Conservation (phyloP, 2,113 vertebrate species). For the Lipophrys pholis region DNA sequence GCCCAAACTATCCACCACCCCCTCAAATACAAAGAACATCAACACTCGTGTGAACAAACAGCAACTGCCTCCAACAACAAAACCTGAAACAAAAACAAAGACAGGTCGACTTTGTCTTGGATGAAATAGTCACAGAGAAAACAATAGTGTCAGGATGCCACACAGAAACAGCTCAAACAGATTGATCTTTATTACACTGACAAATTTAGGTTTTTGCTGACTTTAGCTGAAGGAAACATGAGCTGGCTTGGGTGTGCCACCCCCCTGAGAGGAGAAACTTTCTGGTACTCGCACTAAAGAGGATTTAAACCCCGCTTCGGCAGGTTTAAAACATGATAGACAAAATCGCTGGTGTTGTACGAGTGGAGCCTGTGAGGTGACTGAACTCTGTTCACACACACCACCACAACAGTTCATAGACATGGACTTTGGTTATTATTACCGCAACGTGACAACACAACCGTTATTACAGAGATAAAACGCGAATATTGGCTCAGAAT, state of each 20-base stretch:
- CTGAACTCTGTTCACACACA: background rate
- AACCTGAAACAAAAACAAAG: too few relatives aligned
- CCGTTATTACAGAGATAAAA: background rate
- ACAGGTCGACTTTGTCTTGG: too few relatives aligned
- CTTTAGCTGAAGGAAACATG: constrained; percentile 12
- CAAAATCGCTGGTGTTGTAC: background rate
- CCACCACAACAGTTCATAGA: background rate
- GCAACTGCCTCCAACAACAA: too few relatives aligned
- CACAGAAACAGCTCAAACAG: too few relatives aligned
- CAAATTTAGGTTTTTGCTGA: constrained; percentile 3
- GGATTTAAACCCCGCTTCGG: too few relatives aligned
- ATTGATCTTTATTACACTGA: constrained; percentile 31
- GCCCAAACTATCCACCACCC: background rate
- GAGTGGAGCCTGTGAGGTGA: background rate
- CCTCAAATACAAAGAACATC: constrained; percentile 10
- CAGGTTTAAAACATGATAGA: too few relatives aligned
- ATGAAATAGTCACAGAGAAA: too few relatives aligned
- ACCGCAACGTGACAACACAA: background rate
- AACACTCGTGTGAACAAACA: background rate
- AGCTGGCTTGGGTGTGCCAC: constrained; percentile 64
- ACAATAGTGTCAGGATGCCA: too few relatives aligned
- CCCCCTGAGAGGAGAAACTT: constrained; percentile 38
- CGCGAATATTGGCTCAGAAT: background rate
- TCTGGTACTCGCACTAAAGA: background rate
- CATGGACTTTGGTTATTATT: background rate